Conservation (phyloP, 2,888 invertebrate genomes). For the Drosophila algonquin region DNA sequence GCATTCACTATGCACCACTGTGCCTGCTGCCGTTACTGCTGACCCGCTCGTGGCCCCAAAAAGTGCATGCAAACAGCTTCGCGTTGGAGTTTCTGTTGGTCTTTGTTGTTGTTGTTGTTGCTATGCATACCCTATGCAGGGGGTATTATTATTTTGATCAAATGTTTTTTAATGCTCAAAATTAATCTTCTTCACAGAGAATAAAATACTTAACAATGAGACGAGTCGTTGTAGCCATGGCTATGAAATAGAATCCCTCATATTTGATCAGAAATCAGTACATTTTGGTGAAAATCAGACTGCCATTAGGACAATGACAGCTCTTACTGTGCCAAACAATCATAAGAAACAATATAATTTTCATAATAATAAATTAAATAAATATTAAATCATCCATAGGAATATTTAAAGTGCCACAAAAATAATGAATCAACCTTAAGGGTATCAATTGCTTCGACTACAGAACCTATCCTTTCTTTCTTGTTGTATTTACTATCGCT, state of each 20-base stretch:
- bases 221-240: too few species aligned
- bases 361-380: too few species aligned
- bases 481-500: constrained; percentile 11
- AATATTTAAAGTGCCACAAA: too few species aligned
- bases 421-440: background rate
- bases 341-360: too few species aligned
- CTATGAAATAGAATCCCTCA: too few species aligned
- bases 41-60: constrained; percentile 81
- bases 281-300: too few species aligned
- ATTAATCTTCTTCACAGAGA: background rate
- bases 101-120: constrained; percentile 18
- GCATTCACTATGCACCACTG: constrained; percentile 5
- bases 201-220: too few species aligned
- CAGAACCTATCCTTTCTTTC: background rate
- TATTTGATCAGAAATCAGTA: too few species aligned
- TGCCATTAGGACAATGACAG: too few species aligned
- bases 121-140: background rate
- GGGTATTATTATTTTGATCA: background rate
- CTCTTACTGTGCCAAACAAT: too few species aligned
- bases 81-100: constrained; percentile 57
- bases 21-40: constrained; percentile 47
- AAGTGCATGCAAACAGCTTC: constrained; percentile 68
- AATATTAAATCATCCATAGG: too few species aligned
- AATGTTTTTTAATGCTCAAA: background rate
- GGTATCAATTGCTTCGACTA: background rate